phyloP scores from a whole-genome alignment of 2,888 invertebrate species.

The Ophioninae sp. region DNA sequence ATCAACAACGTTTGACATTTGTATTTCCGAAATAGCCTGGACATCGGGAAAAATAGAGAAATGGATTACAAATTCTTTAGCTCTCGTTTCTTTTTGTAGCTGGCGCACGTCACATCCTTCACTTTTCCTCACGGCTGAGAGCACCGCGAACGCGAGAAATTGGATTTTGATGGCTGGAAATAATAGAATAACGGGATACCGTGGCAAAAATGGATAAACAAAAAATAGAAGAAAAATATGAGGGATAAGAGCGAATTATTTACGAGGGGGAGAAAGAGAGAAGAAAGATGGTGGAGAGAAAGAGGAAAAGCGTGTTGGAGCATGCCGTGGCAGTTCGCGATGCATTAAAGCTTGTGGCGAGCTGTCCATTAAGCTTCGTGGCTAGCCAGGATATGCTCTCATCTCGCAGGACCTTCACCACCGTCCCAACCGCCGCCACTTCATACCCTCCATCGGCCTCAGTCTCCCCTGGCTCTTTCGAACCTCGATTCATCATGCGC shows the following conservation, averaged over 20 bases:
- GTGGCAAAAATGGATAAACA: constrained; percentile 23
- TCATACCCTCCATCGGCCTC: constrained; percentile 46
- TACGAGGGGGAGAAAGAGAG: constrained; percentile 11
- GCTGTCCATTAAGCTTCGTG: constrained; percentile 68
- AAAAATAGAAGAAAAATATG: constrained; percentile 6
- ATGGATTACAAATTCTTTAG: neutral
- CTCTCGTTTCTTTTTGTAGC: neutral
- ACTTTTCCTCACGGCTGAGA: constrained; percentile 7
- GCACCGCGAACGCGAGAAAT: constrained; percentile 1
- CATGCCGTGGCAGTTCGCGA: constrained; percentile 54
- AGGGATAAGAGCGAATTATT: neutral
- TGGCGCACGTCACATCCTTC: neutral
- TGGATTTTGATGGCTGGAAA: constrained; percentile 49
- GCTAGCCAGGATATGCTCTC: constrained; percentile 57
- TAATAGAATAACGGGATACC: constrained; percentile 62
- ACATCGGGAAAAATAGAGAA: neutral
- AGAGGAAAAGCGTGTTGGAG: constrained; percentile 25
- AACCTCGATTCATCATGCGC: constrained; percentile 47
- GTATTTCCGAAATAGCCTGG: neutral
- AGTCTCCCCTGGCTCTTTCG: constrained; percentile 42
- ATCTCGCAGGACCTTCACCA: constrained; percentile 59
- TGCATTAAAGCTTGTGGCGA: constrained; percentile 68
- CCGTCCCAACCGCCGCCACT: constrained; percentile 49
- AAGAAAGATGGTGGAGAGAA: constrained; percentile 13
- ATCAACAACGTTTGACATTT: neutral